These are phyloP conservation scores for Drosophila paranaensis DNA, from an alignment of 2,888 invertebrate genomes.

Conservation along the genomic window DNA sequence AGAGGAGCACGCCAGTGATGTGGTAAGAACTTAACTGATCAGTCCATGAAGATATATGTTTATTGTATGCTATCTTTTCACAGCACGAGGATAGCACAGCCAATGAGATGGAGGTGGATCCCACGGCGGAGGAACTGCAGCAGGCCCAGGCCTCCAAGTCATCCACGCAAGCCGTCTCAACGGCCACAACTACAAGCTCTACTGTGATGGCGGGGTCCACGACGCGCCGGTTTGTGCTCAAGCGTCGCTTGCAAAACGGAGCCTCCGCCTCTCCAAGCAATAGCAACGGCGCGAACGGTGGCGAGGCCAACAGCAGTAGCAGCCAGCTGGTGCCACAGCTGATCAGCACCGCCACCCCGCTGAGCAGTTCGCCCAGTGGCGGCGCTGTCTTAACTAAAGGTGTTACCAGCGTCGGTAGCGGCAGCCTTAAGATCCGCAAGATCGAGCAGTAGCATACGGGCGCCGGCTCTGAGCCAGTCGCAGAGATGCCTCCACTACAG, in stretches of 20 bases:
- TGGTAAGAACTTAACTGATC: conserved; percentile 53
- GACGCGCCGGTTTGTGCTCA: conserved; percentile 77
- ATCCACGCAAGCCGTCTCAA: conserved; percentile 32
- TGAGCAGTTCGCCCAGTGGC: neutral
- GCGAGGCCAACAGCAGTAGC: conserved; percentile 29
- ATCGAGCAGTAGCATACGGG: conserved; percentile 66
- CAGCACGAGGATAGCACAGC: conserved; percentile 75
- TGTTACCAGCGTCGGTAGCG: conserved; percentile 39
- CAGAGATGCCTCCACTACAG: conserved; percentile 54
- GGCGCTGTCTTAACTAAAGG: conserved; percentile 34
- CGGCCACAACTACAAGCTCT: conserved; percentile 34
- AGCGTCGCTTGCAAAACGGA: conserved; percentile 78
- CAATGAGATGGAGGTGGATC: conserved; percentile 74
- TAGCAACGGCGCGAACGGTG: conserved; percentile 20
- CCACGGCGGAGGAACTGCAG: conserved; percentile 63
- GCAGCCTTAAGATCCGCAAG: conserved; percentile 75
- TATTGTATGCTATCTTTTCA: neutral
- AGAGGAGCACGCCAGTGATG: conserved; percentile 85
- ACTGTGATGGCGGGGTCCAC: conserved; percentile 66
- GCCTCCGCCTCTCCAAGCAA: conserved; percentile 32
- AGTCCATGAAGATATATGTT: neutral
- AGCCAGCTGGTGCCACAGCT: conserved; percentile 50
- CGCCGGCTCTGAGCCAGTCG: conserved; percentile 17
- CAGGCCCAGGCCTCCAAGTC: conserved; percentile 49
- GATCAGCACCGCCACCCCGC: conserved; percentile 36